Conservation (phyloP, 2,113 vertebrate genomes). For the Ptychochromis oligacanthus region DNA sequence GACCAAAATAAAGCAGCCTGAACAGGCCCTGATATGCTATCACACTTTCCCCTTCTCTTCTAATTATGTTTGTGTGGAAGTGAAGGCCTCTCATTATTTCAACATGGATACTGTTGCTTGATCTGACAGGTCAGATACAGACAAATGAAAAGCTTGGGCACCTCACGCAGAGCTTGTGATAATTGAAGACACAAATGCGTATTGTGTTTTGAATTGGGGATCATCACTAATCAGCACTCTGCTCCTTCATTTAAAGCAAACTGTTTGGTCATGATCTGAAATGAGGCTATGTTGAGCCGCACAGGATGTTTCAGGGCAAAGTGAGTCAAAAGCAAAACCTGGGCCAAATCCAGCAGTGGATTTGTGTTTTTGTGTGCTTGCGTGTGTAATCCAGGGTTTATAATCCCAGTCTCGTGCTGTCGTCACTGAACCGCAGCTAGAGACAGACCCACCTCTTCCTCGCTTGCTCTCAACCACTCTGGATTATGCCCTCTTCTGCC, state of each 20-base stretch:
- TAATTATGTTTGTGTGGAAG: neutral
- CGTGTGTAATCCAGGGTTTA: constrained; percentile 56
- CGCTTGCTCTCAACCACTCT: neutral
- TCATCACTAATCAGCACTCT: neutral
- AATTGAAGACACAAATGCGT: too few species aligned
- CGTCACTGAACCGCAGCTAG: neutral
- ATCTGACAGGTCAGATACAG: neutral
- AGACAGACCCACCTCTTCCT: constrained; percentile 13
- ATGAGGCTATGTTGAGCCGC: neutral
- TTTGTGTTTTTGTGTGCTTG: constrained; percentile 41
- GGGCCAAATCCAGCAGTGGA: neutral
- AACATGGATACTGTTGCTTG: neutral
- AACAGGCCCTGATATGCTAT: neutral
- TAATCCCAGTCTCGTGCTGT: constrained; percentile 55
- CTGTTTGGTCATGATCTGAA: neutral
- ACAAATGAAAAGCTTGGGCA: neutral
- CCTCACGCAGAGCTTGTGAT: neutral
- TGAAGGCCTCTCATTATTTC: neutral
- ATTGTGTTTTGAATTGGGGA: neutral
- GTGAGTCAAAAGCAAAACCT: neutral
- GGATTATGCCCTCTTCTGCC: constrained; percentile 30
- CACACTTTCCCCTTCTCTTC: rapidly evolving
- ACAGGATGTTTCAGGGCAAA: neutral
- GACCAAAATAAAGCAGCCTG: constrained; percentile 8
- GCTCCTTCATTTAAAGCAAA: neutral